phyloP scores from a whole-genome alignment of 2,797 vertebrate species.

The Cygnus olor region DNA sequence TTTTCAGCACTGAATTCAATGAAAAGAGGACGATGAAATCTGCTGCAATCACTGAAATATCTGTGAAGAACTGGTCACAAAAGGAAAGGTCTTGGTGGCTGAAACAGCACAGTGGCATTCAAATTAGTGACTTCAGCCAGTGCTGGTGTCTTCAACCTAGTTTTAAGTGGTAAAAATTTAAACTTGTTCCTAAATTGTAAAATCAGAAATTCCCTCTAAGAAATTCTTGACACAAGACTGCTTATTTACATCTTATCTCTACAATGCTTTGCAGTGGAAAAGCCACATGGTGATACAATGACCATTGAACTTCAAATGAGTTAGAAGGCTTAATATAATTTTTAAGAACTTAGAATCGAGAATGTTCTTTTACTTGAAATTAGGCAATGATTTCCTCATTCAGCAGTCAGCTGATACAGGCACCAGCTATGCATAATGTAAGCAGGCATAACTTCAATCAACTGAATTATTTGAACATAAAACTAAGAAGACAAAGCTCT shows the following conservation, averaged over 20 bases:
- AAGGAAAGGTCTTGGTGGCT: neutral
- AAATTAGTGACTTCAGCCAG: neutral
- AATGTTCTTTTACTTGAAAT: neutral
- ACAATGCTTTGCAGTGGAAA: neutral
- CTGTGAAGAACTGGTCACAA: neutral
- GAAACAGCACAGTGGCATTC: neutral
- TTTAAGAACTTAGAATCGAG: neutral
- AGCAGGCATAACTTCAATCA: neutral
- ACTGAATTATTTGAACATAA: neutral
- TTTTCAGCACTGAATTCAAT: neutral
- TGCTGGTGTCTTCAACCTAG: neutral
- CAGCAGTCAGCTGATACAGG: neutral
- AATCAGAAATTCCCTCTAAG: neutral
- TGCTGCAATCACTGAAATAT: neutral
- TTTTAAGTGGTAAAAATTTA: neutral
- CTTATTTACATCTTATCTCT: neutral
- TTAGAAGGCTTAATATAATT: neutral
- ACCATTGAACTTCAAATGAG: constrained; percentile 3
- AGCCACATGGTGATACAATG: neutral
- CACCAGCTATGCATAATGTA: neutral
- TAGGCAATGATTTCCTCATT: neutral
- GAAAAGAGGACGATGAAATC: neutral
- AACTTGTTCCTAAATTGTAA: neutral
- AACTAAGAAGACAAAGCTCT: neutral
- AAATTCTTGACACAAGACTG: neutral